Conservation (phyloP, 2,888 invertebrate genomes). For the Neuroscelio doddi region DNA sequence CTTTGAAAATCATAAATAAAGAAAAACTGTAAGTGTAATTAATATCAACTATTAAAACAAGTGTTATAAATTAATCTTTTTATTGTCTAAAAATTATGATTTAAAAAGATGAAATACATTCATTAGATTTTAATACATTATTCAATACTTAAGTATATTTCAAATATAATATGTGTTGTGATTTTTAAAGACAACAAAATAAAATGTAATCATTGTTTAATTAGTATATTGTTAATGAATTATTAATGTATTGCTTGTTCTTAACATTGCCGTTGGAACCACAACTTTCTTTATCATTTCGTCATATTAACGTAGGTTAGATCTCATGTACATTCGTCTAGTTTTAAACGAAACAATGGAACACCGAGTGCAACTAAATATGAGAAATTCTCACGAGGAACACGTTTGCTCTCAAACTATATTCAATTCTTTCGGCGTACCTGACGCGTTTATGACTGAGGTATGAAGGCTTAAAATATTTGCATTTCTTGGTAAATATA, state of each 20-base stretch:
- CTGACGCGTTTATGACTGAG: conserved; percentile 1
- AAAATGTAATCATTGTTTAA: conserved; percentile 14
- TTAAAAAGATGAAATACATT: not conserved
- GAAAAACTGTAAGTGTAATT: too few relatives aligned
- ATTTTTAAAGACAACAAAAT: too few relatives aligned
- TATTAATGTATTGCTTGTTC: conserved; percentile 8
- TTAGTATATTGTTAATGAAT: conserved; percentile 17
- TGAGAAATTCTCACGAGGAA: conserved; percentile 46
- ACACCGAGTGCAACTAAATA: conserved; percentile 23
- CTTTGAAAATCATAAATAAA: too few relatives aligned
- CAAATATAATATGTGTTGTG: too few relatives aligned
- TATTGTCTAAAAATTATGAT: not conserved
- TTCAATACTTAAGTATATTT: not conserved
- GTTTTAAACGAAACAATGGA: conserved; percentile 27
- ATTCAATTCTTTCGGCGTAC: conserved; percentile 42
- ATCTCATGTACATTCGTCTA: conserved; percentile 23
- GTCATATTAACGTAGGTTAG: conserved; percentile 21
- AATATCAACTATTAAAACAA: not conserved
- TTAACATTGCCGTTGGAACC: conserved; percentile 2
- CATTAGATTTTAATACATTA: not conserved
- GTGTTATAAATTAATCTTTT: not conserved
- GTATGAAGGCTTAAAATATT: not conserved
- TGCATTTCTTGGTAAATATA: too few relatives aligned
- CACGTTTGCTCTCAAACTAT: conserved; percentile 45
- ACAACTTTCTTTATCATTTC: conserved; percentile 31